A percentile compares a stretch with the other conserved stretches of the same genome.
Conservation (phyloP, 2,113 vertebrate genomes). For the Lophius piscatorius region DNA sequence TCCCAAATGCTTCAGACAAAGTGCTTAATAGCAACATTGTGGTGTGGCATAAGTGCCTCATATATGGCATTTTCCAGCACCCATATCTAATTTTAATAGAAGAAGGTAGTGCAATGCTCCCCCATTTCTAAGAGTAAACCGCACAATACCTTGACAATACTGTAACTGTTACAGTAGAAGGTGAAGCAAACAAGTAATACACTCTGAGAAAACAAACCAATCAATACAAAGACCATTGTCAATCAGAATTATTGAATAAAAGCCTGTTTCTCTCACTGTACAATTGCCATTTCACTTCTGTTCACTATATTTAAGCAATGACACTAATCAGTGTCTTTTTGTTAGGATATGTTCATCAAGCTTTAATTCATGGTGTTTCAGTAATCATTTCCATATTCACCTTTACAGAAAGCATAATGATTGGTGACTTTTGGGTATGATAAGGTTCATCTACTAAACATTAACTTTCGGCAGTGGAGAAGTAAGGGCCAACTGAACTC, state of each 20-base stretch:
- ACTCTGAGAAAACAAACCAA: conserved; percentile 45
- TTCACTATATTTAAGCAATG: no score
- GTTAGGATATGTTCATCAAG: no score
- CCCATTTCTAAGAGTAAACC: conserved; percentile 36
- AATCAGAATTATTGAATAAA: conserved; percentile 49
- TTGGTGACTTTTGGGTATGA: conserved; percentile 11
- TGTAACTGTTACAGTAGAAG: conserved; percentile 38
- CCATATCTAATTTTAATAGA: conserved; percentile 60
- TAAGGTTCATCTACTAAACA: conserved; percentile 4
- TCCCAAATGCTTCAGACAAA: conserved; percentile 77
- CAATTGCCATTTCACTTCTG: conserved; percentile 42
- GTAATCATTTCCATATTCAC: no score
- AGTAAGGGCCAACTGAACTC: not conserved
- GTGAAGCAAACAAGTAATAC: conserved; percentile 52
- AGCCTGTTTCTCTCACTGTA: conserved; percentile 46
- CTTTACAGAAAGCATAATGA: conserved; percentile 12
- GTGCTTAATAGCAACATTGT: conserved; percentile 73
- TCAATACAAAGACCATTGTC: conserved; percentile 62
- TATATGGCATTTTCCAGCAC: conserved; percentile 65
- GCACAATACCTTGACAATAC: conserved; percentile 26
- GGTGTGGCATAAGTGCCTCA: conserved; percentile 70
- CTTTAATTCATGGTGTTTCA: no score
- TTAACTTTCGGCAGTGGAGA: not conserved
- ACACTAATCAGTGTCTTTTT: no score
- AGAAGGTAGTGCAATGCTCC: conserved; percentile 44